Base-by-base conservation (phyloP, 2,888 invertebrate species). In the Argyra leucocephala region DNA sequence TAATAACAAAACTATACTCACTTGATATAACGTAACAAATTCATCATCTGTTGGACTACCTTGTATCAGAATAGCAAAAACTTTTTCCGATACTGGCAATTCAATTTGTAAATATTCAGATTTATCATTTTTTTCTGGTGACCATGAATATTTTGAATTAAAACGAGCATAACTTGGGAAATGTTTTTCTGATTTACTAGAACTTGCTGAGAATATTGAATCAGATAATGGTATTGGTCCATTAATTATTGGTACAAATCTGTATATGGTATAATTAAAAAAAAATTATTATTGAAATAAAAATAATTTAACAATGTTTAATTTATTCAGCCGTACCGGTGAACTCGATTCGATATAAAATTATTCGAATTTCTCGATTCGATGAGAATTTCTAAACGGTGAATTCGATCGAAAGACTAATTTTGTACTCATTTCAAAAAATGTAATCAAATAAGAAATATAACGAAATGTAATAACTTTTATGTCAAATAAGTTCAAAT, bases 1-100 rank as follows among this genome's bases (percentile, higher is more conserved):
- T n/a, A n/a, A n/a, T n/a, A n/a, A n/a, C n/a, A n/a, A n/a, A n/a
- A n/a, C n/a, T n/a, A 5, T n/a, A 63, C 65, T 66, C 65, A 78
- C 81, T 73, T 86, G 84, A 73, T 89, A 93, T 71, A 89, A 87
- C 22, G 90, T 91, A 58, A 93, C 89, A 76, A 86, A 91, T 73
- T 89, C 85, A 69, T 88, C 83, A 67, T 84, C 84, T 3, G 83
- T 73, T 0, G 87, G 85, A 74, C 85, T 87, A 22, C 93, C 93
- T 72, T 87, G 87, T 69, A 91, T 76, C 12, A 85, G 78, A 1
- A 92, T 81, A 0, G 91, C 93, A 73, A 90, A 91, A 22, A 94
- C 76, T 0, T 89, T 86, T 72, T 87, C 85, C 3, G 83, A 81
- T 10, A 80, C 80, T 0, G 85, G 84, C 58, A 93, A 81, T 72